A percentile compares a stretch with the other conserved stretches of the same genome.
Conservation (phyloP, 2,113 vertebrate genomes). For the Maccullochella peelii region DNA sequence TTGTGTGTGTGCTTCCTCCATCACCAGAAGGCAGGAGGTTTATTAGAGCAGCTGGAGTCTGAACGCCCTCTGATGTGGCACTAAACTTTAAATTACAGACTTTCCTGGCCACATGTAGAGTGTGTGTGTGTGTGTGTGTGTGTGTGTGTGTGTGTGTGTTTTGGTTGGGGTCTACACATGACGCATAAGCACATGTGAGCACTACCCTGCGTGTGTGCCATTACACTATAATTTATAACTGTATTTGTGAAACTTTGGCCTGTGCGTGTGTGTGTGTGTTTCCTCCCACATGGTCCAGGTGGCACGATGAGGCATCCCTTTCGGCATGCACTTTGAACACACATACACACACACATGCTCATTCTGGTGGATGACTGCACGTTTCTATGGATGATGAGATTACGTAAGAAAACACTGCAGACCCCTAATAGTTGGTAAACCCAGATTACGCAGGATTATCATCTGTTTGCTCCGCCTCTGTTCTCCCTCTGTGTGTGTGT, state of each 20-base stretch:
- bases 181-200: constrained; percentile 2
- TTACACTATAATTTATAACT: constrained; percentile 39
- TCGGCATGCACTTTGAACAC: constrained; percentile 48
- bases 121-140: not conserved
- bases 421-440: constrained; percentile 86
- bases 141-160: constrained; percentile 32
- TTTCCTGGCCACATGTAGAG: not conserved
- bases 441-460: constrained; percentile 86
- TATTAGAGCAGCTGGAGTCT: constrained; percentile 47
- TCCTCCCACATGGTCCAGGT: constrained; percentile 66
- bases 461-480: constrained; percentile 70
- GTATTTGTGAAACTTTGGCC: constrained; percentile 28
- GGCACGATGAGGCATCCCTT: constrained; percentile 63
- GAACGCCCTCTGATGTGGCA: constrained; percentile 40
- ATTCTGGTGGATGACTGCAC: constrained; percentile 70
- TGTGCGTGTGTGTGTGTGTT: constrained; percentile 10
- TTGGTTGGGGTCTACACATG: constrained; percentile 2
- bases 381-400: constrained; percentile 81
- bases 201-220: constrained; percentile 44
- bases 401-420: constrained; percentile 82
- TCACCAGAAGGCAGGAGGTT: constrained; percentile 33
- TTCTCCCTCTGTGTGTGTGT: constrained; percentile 45
- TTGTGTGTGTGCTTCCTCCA: constrained; percentile 3
- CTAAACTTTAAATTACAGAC: constrained; percentile 56
- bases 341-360: constrained; percentile 52